Evolutionary conservation across 2,113 vertebrate genomes (phyloP).

Genomic region (Phrynosoma blainvillii): DNA sequence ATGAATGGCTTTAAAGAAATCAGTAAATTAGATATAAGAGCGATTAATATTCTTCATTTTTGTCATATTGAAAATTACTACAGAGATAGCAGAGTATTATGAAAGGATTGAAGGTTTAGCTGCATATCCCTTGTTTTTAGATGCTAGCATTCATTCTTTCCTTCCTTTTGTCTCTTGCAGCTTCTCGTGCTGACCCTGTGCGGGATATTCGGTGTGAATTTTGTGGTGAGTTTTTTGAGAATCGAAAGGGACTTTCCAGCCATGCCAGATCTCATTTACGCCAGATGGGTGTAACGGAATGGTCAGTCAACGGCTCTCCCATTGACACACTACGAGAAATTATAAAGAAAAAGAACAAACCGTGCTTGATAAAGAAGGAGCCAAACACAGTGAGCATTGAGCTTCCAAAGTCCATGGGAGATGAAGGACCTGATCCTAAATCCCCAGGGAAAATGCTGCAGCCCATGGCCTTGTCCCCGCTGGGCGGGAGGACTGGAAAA

Average conservation of each 20-base stretch:
- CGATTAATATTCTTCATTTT: neutral
- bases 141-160: neutral
- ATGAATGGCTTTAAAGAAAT: neutral
- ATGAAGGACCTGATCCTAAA: conserved; percentile 64
- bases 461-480: conserved; percentile 69
- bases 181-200: conserved; percentile 73
- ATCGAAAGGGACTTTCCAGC: conserved; percentile 93
- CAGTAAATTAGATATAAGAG: neutral
- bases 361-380: conserved; percentile 82
- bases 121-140: neutral
- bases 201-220: conserved; percentile 93
- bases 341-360: conserved; percentile 83
- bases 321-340: conserved; percentile 93
- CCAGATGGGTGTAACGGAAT: conserved; percentile 96
- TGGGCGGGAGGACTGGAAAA: conserved; percentile 78
- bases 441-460: conserved; percentile 68
- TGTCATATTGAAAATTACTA: conserved; percentile 6
- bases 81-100: neutral
- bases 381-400: conserved; percentile 74
- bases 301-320: conserved; percentile 94
- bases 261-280: conserved; percentile 93
- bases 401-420: conserved; percentile 67
- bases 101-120: neutral
- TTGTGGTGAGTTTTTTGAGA: conserved; percentile 95
- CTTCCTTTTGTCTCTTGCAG: conserved; percentile 45